These are phyloP conservation scores for Plectus sambesii DNA, from an alignment of 1,140 invertebrate genomes.

Conservation along the genomic window DNA sequence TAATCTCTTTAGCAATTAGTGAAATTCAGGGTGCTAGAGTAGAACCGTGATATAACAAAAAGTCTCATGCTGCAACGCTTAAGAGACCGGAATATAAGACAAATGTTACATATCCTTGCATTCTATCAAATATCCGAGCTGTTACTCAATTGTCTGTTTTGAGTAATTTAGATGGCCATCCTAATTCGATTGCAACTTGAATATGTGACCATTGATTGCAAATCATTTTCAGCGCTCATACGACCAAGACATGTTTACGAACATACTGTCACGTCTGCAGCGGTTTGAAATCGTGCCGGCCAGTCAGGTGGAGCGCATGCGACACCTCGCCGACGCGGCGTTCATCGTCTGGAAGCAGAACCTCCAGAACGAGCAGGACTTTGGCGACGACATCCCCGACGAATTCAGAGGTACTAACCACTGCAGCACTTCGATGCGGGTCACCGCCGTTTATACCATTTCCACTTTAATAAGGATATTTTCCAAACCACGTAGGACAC, in stretches of 20 bases:
- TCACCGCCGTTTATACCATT: not conserved
- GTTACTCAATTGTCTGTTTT: no score
- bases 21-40: no score
- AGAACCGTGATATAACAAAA: no score
- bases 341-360: slow-evolving; percentile 68
- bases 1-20: slow-evolving; percentile 1
- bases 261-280: slow-evolving; percentile 67
- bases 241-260: slow-evolving; percentile 75
- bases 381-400: slow-evolving; percentile 85
- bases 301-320: slow-evolving; percentile 47
- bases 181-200: slow-evolving; percentile 12
- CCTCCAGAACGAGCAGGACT: slow-evolving; percentile 57
- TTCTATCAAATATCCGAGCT: no score
- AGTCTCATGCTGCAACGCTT: no score
- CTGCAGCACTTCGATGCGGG: not conserved
- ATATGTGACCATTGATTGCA: no score
- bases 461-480: no score
- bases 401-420: slow-evolving; percentile 67
- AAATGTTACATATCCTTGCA: no score
- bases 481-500: no score
- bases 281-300: slow-evolving; percentile 70
- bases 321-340: slow-evolving; percentile 64
- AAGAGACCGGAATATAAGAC: no score
- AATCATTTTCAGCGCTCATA: slow-evolving; percentile 67
- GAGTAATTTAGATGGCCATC: no score